Evolutionary conservation across 1,140 invertebrate genomes (phyloP).

Genomic region (Laupala kohalensis): DNA sequence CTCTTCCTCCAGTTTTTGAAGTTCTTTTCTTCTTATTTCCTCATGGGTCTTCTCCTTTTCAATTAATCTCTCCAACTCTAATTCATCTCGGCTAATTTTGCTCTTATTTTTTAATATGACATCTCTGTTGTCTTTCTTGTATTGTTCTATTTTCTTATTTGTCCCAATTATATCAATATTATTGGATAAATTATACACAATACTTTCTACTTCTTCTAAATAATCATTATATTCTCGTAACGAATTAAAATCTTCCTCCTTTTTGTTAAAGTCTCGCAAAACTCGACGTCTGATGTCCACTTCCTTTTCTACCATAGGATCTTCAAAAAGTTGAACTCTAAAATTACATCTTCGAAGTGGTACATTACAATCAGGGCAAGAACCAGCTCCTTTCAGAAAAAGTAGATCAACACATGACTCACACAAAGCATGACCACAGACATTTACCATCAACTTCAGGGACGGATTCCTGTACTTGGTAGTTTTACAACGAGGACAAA

Average conservation of each 20-base stretch:
- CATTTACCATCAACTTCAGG: conserved; percentile 93
- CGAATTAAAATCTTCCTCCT: conserved; percentile 73
- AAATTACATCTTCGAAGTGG: conserved; percentile 80
- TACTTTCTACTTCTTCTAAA: conserved; percentile 78
- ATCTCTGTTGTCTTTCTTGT: conserved; percentile 88
- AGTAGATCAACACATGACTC: conserved; percentile 92
- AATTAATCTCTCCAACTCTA: conserved; percentile 76
- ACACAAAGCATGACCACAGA: conserved; percentile 94
- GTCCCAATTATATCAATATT: conserved; percentile 82
- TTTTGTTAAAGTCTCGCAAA: conserved; percentile 82
- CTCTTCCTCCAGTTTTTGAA: conserved; percentile 51
- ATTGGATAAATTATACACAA: conserved; percentile 85
- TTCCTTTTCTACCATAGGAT: conserved; percentile 92
- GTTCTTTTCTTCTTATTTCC: conserved; percentile 46
- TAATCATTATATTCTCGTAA: conserved; percentile 85
- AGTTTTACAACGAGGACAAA: conserved; percentile 94
- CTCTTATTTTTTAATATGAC: conserved; percentile 77
- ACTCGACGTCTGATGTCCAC: conserved; percentile 86
- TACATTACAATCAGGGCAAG: conserved; percentile 83
- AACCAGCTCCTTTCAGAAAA: conserved; percentile 87
- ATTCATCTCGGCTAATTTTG: conserved; percentile 43
- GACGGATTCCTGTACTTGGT: conserved; percentile 97
- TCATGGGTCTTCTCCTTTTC: conserved; percentile 68
- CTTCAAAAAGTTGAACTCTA: conserved; percentile 90
- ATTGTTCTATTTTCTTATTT: conserved; percentile 83